These are phyloP conservation scores for Mirounga angustirostris DNA, from an alignment of 2,113 vertebrate genomes.

Conservation along the genomic window DNA sequence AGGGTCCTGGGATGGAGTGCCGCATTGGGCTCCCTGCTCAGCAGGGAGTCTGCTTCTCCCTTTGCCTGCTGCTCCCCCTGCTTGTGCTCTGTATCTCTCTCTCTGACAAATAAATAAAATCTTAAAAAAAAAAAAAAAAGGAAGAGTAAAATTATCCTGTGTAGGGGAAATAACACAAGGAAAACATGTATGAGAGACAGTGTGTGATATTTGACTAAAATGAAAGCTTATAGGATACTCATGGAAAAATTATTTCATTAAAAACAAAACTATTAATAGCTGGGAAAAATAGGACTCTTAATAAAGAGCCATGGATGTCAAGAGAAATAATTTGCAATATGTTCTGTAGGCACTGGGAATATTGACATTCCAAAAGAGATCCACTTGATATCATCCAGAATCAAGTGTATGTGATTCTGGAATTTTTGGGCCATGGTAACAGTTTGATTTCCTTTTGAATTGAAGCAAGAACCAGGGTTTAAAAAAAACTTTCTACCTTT, in stretches of 20 bases:
- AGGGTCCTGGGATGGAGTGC: too few species aligned
- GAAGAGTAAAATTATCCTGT: background rate
- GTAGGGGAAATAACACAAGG: background rate
- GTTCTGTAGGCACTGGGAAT: background rate
- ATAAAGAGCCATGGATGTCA: background rate
- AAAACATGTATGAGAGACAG: background rate
- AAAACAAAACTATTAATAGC: background rate
- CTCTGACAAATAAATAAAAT: too few species aligned
- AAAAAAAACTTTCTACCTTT: background rate
- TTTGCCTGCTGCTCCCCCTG: too few species aligned
- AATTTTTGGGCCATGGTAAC: background rate
- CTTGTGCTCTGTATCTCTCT: too few species aligned
- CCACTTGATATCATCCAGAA: background rate
- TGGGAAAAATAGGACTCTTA: background rate
- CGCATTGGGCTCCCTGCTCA: too few species aligned
- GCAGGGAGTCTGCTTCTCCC: too few species aligned
- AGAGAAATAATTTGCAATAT: background rate
- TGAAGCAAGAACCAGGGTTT: background rate
- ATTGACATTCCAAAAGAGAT: background rate
- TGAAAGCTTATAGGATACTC: background rate
- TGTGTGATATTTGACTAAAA: background rate
- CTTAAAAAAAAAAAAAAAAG: too few species aligned
- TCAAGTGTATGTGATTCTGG: background rate
- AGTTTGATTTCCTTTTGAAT: background rate
- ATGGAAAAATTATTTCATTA: background rate